A percentile compares a stretch with the other conserved stretches of the same genome.
These are phyloP conservation scores for Pseudomyrmex concolor DNA, from an alignment of 1,140 invertebrate genomes.

Conservation along the genomic window DNA sequence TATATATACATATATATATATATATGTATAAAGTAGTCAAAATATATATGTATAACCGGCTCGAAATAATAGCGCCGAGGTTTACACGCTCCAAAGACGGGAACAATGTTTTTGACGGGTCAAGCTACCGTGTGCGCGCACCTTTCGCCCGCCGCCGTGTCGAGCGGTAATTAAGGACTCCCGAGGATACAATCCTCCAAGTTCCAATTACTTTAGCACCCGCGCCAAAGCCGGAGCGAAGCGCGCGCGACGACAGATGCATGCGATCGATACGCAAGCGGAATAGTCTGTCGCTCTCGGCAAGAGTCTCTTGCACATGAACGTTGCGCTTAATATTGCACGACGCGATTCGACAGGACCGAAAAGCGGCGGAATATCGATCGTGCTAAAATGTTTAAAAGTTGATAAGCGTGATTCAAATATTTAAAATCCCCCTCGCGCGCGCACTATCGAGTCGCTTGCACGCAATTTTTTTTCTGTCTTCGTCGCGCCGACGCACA, in stretches of 20 bases:
- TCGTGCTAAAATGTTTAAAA: conserved; percentile 60
- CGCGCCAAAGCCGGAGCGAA: conserved; percentile 52
- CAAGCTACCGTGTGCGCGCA: conserved; percentile 63
- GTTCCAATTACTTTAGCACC: conserved; percentile 58
- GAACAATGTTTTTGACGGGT: conserved; percentile 64
- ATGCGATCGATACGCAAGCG: conserved; percentile 52
- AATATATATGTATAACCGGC: not conserved
- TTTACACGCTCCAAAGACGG: conserved; percentile 8
- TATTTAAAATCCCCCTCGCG: conserved; percentile 30
- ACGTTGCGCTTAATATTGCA: conserved; percentile 66
- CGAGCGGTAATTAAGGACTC: conserved; percentile 70
- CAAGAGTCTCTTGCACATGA: conserved; percentile 13
- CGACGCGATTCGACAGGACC: conserved; percentile 44
- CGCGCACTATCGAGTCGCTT: not conserved
- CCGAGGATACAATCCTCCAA: conserved; percentile 56
- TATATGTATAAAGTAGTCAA: too few relatives aligned
- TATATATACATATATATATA: too few relatives aligned
- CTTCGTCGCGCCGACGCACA: not conserved
- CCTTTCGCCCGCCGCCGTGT: conserved; percentile 44
- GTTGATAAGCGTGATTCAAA: conserved; percentile 52
- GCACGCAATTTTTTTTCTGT: not conserved
- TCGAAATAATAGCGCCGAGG: not conserved
- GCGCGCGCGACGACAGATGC: conserved; percentile 59
- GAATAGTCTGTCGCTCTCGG: conserved; percentile 15
- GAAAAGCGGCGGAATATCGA: conserved; percentile 52